Evolutionary conservation across 2,888 invertebrate genomes (phyloP), one percentile per base, ranked within the genome.

Genomic region (Zelleria hepariella): DNA sequence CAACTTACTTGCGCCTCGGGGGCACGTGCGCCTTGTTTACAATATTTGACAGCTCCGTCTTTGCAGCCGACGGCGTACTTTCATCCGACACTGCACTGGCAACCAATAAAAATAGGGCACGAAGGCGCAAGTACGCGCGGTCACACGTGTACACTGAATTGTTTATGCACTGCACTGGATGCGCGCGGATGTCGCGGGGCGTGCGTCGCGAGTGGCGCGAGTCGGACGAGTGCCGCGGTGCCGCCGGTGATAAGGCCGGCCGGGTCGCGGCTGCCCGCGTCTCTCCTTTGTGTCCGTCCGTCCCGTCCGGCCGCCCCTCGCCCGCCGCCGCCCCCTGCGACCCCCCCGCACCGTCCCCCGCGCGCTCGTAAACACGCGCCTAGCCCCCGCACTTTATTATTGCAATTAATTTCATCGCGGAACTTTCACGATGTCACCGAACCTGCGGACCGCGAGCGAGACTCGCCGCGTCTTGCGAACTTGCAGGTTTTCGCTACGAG

Each of bases 211-310:
- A 74, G 68, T 69, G 78, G 82, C 86, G 81, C 79, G 79, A 72
- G 79, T 77, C 86, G 84, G 82, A 82, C 78, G 82, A 80, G 77
- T 82, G 83, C 82, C 78, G 75, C 74, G 74, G 1, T 20, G 8
- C 5, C 20, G 42, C 42, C 51, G 78, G 81, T 84, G 86, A 84
- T 84, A 84, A 84, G 78, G 79, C 81, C 78, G 75, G n/a, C n/a
- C 79, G 63, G 66, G 77, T 79, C 80, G 81, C 83, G 82, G 74
- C 80, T 79, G 83, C 82, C 85, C 81, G 82, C 80, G 80, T n/a
- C 82, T 79, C 85, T 82, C 85, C 86, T 86, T 86, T 87, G 86
- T 84, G 90, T 83, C 90, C 90, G 89, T 89, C 78, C 78, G 72
- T 69, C 71, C 67, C 72, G 70, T 74, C 70, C 71, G 70, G 68